Percentiles rank a stretch among this genome's conserved stretches.
Conservation (phyloP, 2,888 invertebrate species). For the Anoplius nigerrimus region DNA sequence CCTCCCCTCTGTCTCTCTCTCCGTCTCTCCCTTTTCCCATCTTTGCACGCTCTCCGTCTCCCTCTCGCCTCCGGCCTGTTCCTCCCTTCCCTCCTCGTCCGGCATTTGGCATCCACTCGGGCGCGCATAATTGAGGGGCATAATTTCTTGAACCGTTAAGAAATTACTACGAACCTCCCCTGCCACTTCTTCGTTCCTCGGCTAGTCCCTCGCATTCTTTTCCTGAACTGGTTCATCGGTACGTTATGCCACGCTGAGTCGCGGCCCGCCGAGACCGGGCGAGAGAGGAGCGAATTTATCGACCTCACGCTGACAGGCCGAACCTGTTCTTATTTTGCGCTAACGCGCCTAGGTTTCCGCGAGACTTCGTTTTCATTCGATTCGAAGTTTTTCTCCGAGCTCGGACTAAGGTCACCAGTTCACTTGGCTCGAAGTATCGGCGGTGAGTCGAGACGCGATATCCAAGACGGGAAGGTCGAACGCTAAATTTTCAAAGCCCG, state of each 20-base stretch:
- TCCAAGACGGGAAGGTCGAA: too few relatives aligned
- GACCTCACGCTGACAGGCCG: constrained; percentile 16
- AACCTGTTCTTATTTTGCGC: constrained; percentile 50
- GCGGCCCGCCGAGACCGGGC: constrained; percentile 13
- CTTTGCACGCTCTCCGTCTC: too few relatives aligned
- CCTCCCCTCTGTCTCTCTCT: background rate
- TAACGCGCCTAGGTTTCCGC: constrained; percentile 16
- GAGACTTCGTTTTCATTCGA: too few relatives aligned
- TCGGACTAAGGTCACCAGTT: too few relatives aligned
- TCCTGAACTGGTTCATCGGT: constrained; percentile 53
- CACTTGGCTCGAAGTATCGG: too few relatives aligned
- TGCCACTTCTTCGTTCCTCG: background rate
- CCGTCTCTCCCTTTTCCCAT: constrained; percentile 1
- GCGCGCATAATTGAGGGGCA: constrained; percentile 48
- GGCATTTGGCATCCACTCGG: background rate
- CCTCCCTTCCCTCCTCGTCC: constrained; percentile 4
- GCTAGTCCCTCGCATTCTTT: constrained; percentile 27
- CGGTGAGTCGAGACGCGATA: too few relatives aligned
- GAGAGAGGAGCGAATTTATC: constrained; percentile 14
- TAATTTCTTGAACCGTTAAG: constrained; percentile 54
- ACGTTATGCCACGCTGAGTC: constrained; percentile 24
- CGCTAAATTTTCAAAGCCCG: too few relatives aligned
- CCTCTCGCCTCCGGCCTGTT: too few relatives aligned
- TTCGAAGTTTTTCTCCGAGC: too few relatives aligned
- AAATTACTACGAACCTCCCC: constrained; percentile 42